Percentiles rank a stretch among this genome's conserved stretches.
Evolutionary conservation across 1,140 invertebrate species (phyloP).

Genomic region (Eupeodes corollae): DNA sequence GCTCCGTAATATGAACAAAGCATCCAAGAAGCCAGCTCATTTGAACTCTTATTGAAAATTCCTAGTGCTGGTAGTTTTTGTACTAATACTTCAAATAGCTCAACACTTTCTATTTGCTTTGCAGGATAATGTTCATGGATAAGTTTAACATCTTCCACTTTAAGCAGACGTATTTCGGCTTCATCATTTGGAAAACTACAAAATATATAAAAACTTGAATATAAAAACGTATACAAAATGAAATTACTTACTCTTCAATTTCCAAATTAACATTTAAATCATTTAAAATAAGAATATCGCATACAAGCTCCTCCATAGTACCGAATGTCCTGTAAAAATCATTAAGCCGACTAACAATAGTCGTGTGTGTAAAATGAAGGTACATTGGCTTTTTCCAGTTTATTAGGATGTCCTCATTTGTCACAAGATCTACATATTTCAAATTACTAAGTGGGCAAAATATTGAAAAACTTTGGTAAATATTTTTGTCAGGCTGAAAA

Average conservation of each 20-base stretch:
- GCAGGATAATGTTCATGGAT: conserved; percentile 75
- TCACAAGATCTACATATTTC: conserved; percentile 54
- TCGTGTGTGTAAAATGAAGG: conserved; percentile 68
- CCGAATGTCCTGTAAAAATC: conserved; percentile 45
- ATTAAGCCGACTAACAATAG: conserved; percentile 60
- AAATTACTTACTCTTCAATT: conserved; percentile 44
- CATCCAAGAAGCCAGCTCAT: conserved; percentile 70
- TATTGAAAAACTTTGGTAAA: conserved; percentile 69
- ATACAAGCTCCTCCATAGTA: conserved; percentile 58
- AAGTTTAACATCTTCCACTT: conserved; percentile 60
- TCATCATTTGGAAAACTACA: conserved; percentile 47
- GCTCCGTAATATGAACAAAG: conserved; percentile 77
- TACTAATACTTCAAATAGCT: conserved; percentile 67
- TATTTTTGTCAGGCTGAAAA: conserved; percentile 56
- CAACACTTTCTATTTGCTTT: conserved; percentile 70
- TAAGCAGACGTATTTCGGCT: conserved; percentile 56
- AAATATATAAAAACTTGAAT: conserved; percentile 5
- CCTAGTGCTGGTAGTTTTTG: conserved; percentile 61
- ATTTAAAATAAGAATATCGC: conserved; percentile 62
- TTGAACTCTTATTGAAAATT: conserved; percentile 52
- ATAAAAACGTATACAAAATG: not conserved
- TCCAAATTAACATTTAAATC: conserved; percentile 43
- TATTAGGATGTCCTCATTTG: conserved; percentile 60
- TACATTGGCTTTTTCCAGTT: conserved; percentile 66
- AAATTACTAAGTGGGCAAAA: conserved; percentile 65